Base-by-base conservation (phyloP, 2,113 vertebrate genomes). In the Neodon shergylaensis region DNA sequence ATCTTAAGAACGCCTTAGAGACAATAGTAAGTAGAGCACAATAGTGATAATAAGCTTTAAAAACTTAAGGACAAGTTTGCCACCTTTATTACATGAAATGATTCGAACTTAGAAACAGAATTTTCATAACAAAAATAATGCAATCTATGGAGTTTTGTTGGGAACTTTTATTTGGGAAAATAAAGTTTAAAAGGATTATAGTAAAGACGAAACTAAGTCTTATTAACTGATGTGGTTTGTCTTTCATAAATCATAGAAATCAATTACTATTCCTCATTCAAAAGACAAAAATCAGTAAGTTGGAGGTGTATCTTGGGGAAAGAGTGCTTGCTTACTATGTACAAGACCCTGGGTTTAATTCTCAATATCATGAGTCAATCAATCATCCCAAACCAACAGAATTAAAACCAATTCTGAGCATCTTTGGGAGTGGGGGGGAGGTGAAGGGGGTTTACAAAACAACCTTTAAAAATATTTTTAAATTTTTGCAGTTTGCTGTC, bases 51-150 rank as follows among this genome's bases (percentile, higher is more conserved):
- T 82, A 92, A 88, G 26, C 42, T 81, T 7, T 49, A 85, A 88
- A 84, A 52, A 58, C 5, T 74, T 86, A 91, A 66, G 74, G 95
- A 63, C 5, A 95, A 42, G 52, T 95, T 93, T 95, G 92, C 52
- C 31, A 91, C 63, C 66, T 82, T 85, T n/a, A 95, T 90, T 87
- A 74, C 42, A 88, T 3, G 0, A 9, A 94, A 94, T 5, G n/a
- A 33, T 87, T 78, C 39, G 77, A 78, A 91, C 79, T 39, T 92
- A 39, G 22, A 91, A 96, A 78, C 47, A 11, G 33, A 81, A 63
- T 82, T 36, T 49, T 28, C 10, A 70, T 65, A 36, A 86, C 4
- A 61, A 92, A 96, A 96, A 81, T 70, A 94, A 87, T 1, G n/a
- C 22, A 87, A 65, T 83, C 81, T 77, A 83, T 72, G 22, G 19